A percentile compares a stretch with the other conserved stretches of the same genome.
These are phyloP conservation scores for Sebastiscus albofasciatus DNA, from an alignment of 2,797 vertebrate species.

Conservation along the genomic window DNA sequence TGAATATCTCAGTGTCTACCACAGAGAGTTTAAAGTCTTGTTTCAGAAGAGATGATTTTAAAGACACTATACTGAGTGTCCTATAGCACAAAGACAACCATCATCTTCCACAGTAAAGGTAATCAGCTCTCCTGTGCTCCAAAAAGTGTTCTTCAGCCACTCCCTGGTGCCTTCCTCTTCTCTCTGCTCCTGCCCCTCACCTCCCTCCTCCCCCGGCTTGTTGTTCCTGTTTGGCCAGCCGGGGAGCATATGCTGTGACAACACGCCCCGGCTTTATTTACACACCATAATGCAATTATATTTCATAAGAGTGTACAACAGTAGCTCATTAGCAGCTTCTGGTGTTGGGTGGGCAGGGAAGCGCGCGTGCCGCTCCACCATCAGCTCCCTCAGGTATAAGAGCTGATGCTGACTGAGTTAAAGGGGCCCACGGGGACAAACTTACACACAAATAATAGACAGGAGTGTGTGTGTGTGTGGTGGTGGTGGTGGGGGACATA, in stretches of 20 bases:
- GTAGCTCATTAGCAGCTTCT: conserved; percentile 95
- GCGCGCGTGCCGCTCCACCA: conserved; percentile 76
- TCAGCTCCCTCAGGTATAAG: conserved; percentile 81
- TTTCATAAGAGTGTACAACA: conserved; percentile 97
- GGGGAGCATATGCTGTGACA: conserved; percentile 92
- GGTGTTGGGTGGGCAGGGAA: conserved; percentile 84
- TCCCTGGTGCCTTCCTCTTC: conserved; percentile 59
- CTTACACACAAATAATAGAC: conserved; percentile 41
- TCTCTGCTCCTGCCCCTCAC: conserved; percentile 55
- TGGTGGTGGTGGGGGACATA: conserved; percentile 25
- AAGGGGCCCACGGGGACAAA: conserved; percentile 69
- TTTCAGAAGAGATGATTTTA: not conserved
- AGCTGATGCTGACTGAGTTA: conserved; percentile 81
- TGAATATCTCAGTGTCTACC: not conserved
- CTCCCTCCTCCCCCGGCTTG: conserved; percentile 72
- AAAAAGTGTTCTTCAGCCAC: conserved; percentile 43
- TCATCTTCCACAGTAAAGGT: conserved; percentile 45
- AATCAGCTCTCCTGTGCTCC: conserved; percentile 69
- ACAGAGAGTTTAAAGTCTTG: not conserved
- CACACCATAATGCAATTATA: conserved; percentile 97
- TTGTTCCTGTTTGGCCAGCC: conserved; percentile 93
- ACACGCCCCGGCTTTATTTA: conserved; percentile 96
- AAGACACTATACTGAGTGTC: not conserved
- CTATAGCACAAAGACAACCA: conserved; percentile 33
- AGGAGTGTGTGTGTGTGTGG: conserved; percentile 19